Base-by-base conservation (phyloP, 2,888 invertebrate species). In the Penaeus monodon region DNA sequence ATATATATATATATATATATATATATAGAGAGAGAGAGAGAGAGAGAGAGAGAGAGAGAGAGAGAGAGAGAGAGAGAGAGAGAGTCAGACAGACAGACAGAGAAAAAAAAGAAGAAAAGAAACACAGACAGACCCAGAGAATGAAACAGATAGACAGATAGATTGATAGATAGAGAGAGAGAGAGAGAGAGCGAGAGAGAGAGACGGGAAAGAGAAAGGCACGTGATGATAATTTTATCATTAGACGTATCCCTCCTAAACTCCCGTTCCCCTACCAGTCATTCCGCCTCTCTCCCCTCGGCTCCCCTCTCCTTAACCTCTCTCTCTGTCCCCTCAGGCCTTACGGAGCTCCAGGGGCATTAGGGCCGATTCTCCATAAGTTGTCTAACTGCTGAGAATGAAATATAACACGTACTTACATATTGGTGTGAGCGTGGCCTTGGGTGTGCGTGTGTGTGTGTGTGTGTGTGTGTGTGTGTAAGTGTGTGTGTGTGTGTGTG, bases 141-240 rank as follows among this genome's bases (percentile, higher is more conserved):
- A 33, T 33, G 33, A 33, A 33, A 33, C 33, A 33, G 38, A 38
- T 29, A 27, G 14, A 64, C 33, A 22, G 14, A 29, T 10, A 57
- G 79, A 78, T n/a, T n/a, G 65, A 78, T 49, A 66, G 66, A 68
- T n/a, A 66, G 38, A 27, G 78, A 78, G 70, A 78, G 38, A 66
- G 65, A 38, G 44, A 44, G 49, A 27, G 22, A 27, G 27, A 49
- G n/a, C 66, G 27, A 65, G 14, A 64, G 57, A 22, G 14, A 29
- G 24, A 57, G 20, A n/a, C 27, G 49, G 29, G 33, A 78, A 57
- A 27, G 78, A 33, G 22, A 44, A 38, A 29, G 38, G 44, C 65
- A 63, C 12, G 27, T 2, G 57, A 33, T 63, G 78, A 63, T 57
- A 78, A 33, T 17, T 24, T 44, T 10, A 44, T 44, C 44, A 44